Percentiles rank a stretch among this genome's conserved stretches.
Evolutionary conservation across 2,888 invertebrate genomes (phyloP).

Genomic region (Mantis religiosa): DNA sequence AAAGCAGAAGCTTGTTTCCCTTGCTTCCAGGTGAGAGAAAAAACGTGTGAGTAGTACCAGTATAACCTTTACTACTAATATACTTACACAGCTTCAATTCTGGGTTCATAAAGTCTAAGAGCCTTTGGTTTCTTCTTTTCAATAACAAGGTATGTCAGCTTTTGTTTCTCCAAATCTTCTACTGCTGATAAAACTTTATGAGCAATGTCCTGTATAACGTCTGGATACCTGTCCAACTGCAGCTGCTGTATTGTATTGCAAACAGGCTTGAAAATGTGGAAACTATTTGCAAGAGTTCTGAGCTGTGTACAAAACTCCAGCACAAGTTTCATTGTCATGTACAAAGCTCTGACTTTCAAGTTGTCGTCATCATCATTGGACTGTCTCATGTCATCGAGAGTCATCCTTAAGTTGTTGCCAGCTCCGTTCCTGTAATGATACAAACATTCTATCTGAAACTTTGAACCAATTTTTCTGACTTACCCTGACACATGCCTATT

Average conservation of each 20-base stretch:
- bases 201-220: constrained; percentile 49
- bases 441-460: too few species aligned
- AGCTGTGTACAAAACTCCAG: constrained; percentile 56
- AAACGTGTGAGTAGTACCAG: not conserved
- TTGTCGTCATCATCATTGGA: constrained; percentile 47
- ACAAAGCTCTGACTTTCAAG: constrained; percentile 61
- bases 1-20: too few species aligned
- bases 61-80: not conserved
- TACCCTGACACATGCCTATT: too few species aligned
- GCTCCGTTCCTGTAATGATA: not conserved
- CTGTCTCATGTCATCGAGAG: not conserved
- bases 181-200: constrained; percentile 13
- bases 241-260: constrained; percentile 46
- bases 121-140: constrained; percentile 74
- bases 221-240: constrained; percentile 58
- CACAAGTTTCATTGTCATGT: constrained; percentile 54
- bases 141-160: constrained; percentile 53
- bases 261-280: constrained; percentile 52
- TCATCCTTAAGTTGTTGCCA: not conserved
- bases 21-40: too few species aligned
- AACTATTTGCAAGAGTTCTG: constrained; percentile 40
- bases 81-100: constrained; percentile 78
- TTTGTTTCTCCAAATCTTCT: constrained; percentile 49
- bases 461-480: too few species aligned
- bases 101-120: constrained; percentile 79